Evolutionary conservation across 2,797 vertebrate species (phyloP), one percentile per base, ranked within the genome.

Genomic region (Paguma larvata): DNA sequence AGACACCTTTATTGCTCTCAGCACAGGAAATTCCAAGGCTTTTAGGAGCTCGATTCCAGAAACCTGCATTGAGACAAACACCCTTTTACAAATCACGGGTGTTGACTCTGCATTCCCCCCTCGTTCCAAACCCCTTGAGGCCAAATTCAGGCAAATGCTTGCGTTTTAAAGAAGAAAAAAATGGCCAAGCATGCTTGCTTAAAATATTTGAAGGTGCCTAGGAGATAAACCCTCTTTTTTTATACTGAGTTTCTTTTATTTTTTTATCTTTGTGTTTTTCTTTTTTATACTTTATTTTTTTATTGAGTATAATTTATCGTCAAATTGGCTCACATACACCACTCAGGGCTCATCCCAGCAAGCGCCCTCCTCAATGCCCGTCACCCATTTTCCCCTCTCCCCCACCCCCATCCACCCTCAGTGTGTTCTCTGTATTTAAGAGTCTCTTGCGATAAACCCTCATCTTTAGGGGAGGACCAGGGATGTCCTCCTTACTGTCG

Each of bases 51-150:
- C 3, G 8, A 12, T 44, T 4, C 15, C 44, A 9, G 13, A 13
- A 12, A 3, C 2, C 1, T 1, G 2, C 70, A 13, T 7, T 23
- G 8, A 38, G 23, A 6, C 6, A 38, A 30, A 6, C 14, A 0
- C 3, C 4, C 6, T 27, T 9, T 38, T 38, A 21, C 6, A 53
- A 77, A 56, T n/a, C 70, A 19, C 8, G 1, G 21, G 10, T 38
- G 32, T 16, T 23, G 9, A 0, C 25, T 30, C 13, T 5, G 12
- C 0, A 4, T 51, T 48, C 30, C 0, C 3, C 16, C 13, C 25
- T 2, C 41, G 27, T 38, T 62, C 7, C 15, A 51, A 13, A 7
- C 11, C 16, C 3, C 2, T 0, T 9, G 18, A 15, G 16, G 0
- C 21, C 30, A 10, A 32, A 90, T 6, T 80, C 25, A 30, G 67